A percentile compares a stretch with the other conserved stretches of the same genome.
Evolutionary conservation across 2,113 vertebrate genomes (phyloP).

Genomic region (Smithornis capensis): DNA sequence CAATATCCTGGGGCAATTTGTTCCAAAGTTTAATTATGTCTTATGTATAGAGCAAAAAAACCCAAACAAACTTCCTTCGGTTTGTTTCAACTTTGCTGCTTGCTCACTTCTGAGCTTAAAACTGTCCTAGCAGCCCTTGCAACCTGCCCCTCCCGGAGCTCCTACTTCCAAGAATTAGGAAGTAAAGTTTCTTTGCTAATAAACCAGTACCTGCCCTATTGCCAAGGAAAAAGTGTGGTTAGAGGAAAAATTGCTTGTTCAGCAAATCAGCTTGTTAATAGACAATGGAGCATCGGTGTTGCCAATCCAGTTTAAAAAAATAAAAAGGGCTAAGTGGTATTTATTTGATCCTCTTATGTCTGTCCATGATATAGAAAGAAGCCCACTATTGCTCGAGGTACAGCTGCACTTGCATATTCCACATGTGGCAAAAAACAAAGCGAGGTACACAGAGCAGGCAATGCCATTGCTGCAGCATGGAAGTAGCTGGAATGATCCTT

Average conservation of each 20-base stretch:
- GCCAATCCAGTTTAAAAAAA: neutral
- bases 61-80: neutral
- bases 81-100: neutral
- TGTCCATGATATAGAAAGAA: neutral
- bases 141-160: constrained; percentile 12
- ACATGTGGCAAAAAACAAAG: neutral
- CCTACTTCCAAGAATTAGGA: constrained; percentile 49
- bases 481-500: constrained; percentile 16
- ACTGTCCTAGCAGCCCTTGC: neutral
- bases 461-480: neutral
- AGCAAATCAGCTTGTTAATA: constrained; percentile 18
- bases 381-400: neutral
- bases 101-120: neutral
- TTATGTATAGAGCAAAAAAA: neutral
- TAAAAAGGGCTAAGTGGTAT: neutral
- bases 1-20: neutral
- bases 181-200: constrained; percentile 40
- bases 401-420: neutral
- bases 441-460: neutral
- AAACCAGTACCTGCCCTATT: neutral
- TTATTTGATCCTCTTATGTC: constrained; percentile 4
- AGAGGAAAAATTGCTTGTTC: constrained; percentile 19
- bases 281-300: neutral
- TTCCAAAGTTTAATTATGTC: neutral
- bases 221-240: constrained; percentile 30